Evolutionary conservation across 2,888 invertebrate genomes (phyloP).

Genomic region (Drosophila birchii): DNA sequence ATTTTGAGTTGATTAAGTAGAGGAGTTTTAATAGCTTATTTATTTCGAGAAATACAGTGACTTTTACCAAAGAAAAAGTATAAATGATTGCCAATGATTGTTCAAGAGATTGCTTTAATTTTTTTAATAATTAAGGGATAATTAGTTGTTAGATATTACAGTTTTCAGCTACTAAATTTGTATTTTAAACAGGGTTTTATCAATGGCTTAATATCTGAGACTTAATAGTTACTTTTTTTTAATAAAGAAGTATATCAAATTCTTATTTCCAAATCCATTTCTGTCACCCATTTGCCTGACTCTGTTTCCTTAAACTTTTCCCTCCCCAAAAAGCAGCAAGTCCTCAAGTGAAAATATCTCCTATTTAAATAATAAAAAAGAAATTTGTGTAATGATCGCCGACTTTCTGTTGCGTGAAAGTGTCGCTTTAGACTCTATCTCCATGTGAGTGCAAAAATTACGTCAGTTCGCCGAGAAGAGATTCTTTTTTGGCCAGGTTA

Average conservation of each 20-base stretch:
- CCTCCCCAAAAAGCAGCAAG: conserved; percentile 4
- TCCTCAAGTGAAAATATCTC: conserved; percentile 10
- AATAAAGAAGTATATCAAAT: no score
- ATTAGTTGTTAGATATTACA: neutral
- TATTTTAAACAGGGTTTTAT: neutral
- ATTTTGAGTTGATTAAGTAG: neutral
- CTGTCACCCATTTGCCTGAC: conserved; percentile 21
- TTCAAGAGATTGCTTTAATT: no score
- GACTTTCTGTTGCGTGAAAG: conserved; percentile 19
- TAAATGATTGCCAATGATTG: neutral
- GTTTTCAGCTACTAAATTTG: neutral
- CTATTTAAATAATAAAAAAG: neutral
- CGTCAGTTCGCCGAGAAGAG: conserved; percentile 53
- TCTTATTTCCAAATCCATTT: no score
- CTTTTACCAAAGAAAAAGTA: no score
- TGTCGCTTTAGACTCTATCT: conserved; percentile 19
- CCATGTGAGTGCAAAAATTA: conserved; percentile 45
- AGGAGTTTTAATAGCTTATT: neutral
- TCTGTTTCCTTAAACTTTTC: neutral
- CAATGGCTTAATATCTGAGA: neutral
- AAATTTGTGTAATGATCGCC: conserved; percentile 34
- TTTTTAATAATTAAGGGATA: no score
- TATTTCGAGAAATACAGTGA: neutral
- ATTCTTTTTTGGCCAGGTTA: conserved; percentile 33
- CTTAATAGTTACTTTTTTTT: neutral